Base-by-base conservation (phyloP, 2,113 vertebrate species). In the Paedocypris sp. region DNA sequence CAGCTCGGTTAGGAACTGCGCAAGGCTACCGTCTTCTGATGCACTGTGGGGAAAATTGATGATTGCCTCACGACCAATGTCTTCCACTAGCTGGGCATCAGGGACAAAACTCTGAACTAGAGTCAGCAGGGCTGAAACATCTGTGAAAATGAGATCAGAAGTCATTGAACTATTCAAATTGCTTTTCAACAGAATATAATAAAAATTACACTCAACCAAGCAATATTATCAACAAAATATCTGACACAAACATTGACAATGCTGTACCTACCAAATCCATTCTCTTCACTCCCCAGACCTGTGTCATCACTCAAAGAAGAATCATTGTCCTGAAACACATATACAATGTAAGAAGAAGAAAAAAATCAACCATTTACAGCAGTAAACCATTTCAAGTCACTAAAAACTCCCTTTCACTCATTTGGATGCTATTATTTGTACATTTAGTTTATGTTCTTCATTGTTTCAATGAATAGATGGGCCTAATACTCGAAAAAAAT, bases 11-110 rank as follows among this genome's bases (percentile, higher is more conserved):
- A 97, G 85, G 16, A 95, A 86, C 7, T 73, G 2, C 1, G 74
- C 80, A 0, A 95, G 87, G 19, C 85, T 75, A 11, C 87, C 83
- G 0, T 92, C 86, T 65, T 82, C 85, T 9, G 90, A 86, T 0
- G 88, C 83, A 0, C 9, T 23, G 12, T 90, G 90, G 1, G 92
- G 90, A 62, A 95, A 67, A 45, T 82, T 71, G 1, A 92, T 75
- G 19, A 90, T 78, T 1, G 87, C 79, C 72, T 97, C 86, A 0
- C 82, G 80, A 1, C 86, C 84, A 0, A 87, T 76, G 23, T 91
- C 88, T 66, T 93, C 82, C 59, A 85, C 86, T 75, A 94, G 77
- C 39, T 13, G 73, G 0, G 86, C 83, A 4, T 79, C 81, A 0
- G 88, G 82, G 1, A 92, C 73, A 38, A 82, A 65, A 3, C 53